Conservation (phyloP, 2,797 vertebrate species). For the Perodicticus potto region DNA sequence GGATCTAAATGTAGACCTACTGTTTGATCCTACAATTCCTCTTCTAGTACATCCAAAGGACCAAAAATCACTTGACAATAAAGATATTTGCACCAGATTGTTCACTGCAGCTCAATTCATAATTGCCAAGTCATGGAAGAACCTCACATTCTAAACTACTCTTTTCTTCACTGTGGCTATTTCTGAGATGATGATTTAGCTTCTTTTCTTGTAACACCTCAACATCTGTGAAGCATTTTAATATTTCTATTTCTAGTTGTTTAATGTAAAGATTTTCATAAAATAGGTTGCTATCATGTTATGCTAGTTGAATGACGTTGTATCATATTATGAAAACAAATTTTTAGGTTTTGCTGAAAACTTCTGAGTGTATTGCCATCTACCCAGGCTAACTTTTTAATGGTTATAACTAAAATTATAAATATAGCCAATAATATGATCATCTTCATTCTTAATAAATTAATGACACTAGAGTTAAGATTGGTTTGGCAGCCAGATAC, state of each 20-base stretch:
- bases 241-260: not conserved
- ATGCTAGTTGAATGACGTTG: not conserved
- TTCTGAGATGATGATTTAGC: not conserved
- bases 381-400: not conserved
- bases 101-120: no score
- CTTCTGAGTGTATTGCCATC: not conserved
- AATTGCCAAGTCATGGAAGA: no score
- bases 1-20: no score
- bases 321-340: not conserved
- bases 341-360: not conserved
- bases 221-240: not conserved
- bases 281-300: not conserved
- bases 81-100: no score
- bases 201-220: not conserved
- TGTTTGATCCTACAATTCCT: no score
- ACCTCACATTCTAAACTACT: fast-evolving
- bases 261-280: not conserved
- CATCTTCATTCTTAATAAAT: not conserved
- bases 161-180: not conserved
- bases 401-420: not conserved
- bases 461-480: not conserved
- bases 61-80: no score
- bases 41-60: no score
- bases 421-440: not conserved
- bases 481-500: not conserved